Evolutionary conservation across 2,888 invertebrate species (phyloP), one percentile per base, ranked within the genome.

Genomic region (Ennomos quercinarius): DNA sequence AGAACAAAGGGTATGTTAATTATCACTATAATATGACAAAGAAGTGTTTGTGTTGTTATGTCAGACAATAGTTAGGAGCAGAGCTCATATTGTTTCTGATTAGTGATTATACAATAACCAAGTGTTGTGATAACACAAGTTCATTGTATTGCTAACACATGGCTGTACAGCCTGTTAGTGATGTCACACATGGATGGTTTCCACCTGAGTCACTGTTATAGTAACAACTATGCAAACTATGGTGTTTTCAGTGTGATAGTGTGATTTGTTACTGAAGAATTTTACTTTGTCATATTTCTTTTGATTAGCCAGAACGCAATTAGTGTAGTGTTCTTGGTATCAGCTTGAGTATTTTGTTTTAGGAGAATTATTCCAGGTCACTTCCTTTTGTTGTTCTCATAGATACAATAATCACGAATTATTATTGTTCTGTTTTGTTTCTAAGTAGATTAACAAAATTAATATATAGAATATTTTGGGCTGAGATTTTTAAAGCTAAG

Each of bases 311-410:
- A 17, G 17, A 17, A 3, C 17, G 3, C 17, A 17, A 17, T 1
- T 17, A 17, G 1, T 17, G 17, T 17, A 17, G 17, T 27, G 27
- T 6, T 27, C 6, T 27, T 27, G 27, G 17, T 17, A 17, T 2
- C 5, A 27, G 27, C 27, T 27, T 1, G 4, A 17, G 17, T 6
- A 6, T 27, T 27, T 44, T 38, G 13, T 54, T 13, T 54, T 12
- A 9, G 13, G 39, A 44, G 48, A 42, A 58, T 37, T 39, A 48
- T 48, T 17, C 52, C 40, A 36, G 39, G 52, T 58, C 52, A 58
- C 10, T 44, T 44, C 44, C 36, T 49, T 36, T 48, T 27, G 27
- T 27, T 27, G 27, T 1, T 17, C 17, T 17, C 17, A 17, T 17
- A 17, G 17, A 17, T 17, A 17, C 17, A 17, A 17, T 27, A 27